A percentile compares a stretch with the other conserved stretches of the same genome.
phyloP scores from a whole-genome alignment of 2,797 vertebrate genomes.

The Gymnoscopelus braueri region DNA sequence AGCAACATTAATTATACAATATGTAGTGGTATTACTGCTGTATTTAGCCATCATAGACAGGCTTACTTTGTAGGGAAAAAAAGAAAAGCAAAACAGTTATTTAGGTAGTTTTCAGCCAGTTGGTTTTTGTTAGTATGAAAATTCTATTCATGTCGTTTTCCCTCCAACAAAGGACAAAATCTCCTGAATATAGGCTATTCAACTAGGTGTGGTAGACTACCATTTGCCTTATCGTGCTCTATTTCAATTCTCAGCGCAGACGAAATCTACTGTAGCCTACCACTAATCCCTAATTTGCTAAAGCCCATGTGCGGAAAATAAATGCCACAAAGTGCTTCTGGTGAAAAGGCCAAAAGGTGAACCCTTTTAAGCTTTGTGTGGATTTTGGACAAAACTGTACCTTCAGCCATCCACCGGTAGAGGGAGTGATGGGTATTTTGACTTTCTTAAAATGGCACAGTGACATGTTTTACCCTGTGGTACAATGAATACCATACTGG shows the following conservation, averaged over 20 bases:
- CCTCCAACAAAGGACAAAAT: too few relatives aligned
- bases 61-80: too few relatives aligned
- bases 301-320: not conserved
- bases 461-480: constrained; percentile 53
- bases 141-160: too few relatives aligned
- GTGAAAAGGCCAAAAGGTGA: constrained; percentile 45
- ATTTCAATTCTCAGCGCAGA: not conserved
- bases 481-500: constrained; percentile 58
- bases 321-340: constrained; percentile 9
- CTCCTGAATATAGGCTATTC: too few relatives aligned
- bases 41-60: too few relatives aligned
- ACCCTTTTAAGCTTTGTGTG: constrained; percentile 36
- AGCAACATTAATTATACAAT: too few relatives aligned
- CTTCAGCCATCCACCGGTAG: constrained; percentile 58
- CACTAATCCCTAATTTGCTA: constrained; percentile 4
- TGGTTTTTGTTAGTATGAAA: too few relatives aligned
- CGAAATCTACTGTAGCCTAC: not conserved
- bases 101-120: too few relatives aligned
- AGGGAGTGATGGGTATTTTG: constrained; percentile 59
- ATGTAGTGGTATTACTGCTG: too few relatives aligned
- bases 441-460: constrained; percentile 36
- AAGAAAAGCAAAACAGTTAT: too few relatives aligned
- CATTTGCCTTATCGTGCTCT: too few relatives aligned
- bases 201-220: too few relatives aligned
- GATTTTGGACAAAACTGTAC: constrained; percentile 43